Evolutionary conservation across 2,797 vertebrate species (phyloP).

Genomic region (Peromyscus nudipes): DNA sequence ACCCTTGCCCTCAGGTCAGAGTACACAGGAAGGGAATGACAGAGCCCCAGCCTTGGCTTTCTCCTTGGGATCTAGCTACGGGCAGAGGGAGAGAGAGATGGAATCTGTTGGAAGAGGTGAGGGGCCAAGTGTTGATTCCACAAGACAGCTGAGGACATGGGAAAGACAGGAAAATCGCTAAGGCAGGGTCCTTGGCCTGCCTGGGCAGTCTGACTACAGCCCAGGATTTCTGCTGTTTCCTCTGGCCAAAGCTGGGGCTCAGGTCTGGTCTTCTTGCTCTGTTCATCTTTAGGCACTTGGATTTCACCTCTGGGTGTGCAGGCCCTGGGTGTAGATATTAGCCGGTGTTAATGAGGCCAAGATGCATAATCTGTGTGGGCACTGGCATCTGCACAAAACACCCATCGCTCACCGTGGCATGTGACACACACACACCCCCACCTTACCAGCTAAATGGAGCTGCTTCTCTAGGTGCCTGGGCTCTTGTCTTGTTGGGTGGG

Average conservation of each 20-base stretch:
- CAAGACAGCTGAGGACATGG: neutral
- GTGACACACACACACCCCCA: neutral
- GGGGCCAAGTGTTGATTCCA: neutral
- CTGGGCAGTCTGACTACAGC: neutral
- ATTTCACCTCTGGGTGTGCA: neutral
- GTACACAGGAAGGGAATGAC: neutral
- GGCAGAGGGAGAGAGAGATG: neutral
- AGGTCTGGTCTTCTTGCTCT: neutral
- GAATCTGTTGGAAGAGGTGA: neutral
- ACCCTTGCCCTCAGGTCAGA: constrained; percentile 1
- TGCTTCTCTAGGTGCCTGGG: neutral
- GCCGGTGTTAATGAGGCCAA: neutral
- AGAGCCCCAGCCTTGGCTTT: neutral
- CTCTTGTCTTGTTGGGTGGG: neutral
- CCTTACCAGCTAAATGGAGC: neutral
- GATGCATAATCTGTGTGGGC: neutral
- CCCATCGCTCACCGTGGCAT: neutral
- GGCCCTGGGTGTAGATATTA: neutral
- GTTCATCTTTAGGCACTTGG: neutral
- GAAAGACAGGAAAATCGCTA: neutral
- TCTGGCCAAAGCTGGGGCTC: constrained; percentile 27
- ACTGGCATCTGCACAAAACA: neutral
- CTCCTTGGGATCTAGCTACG: neutral
- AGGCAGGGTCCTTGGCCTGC: neutral
- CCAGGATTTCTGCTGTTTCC: neutral